Conservation (phyloP, 2,888 invertebrate species). For the Unio pictorum region DNA sequence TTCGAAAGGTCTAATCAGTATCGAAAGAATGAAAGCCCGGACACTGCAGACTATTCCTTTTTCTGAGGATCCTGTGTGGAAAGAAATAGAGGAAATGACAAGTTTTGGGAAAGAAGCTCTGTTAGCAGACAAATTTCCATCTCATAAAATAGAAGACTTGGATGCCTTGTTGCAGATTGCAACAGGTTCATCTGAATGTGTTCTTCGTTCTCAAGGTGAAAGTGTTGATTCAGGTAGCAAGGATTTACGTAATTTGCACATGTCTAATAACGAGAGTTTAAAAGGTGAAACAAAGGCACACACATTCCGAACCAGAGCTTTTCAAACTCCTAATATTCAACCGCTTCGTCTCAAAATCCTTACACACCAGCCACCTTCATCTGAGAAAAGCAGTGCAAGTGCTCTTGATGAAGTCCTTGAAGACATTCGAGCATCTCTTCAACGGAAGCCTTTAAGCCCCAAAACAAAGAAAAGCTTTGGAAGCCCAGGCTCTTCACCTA, state of each 20-base stretch:
- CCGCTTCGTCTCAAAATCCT: constrained; percentile 49
- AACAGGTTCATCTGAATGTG: constrained; percentile 6
- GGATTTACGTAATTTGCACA: too few relatives aligned
- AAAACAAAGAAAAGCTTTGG: constrained; percentile 38
- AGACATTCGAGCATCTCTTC: constrained; percentile 56
- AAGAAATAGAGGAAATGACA: constrained; percentile 62
- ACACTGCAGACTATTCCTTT: constrained; percentile 64
- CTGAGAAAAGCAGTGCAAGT: constrained; percentile 45
- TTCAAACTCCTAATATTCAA: constrained; percentile 56
- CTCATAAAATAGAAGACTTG: constrained; percentile 32
- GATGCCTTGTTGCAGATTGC: constrained; percentile 31
- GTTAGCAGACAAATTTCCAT: constrained; percentile 11
- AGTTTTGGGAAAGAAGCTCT: constrained; percentile 44
- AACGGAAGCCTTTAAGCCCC: constrained; percentile 49
- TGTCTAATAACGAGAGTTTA: too few relatives aligned
- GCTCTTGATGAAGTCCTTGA: constrained; percentile 63
- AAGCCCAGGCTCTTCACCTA: constrained; percentile 32
- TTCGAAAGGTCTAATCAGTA: constrained; percentile 58
- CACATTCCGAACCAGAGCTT: constrained; percentile 24
- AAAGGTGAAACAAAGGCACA: too few relatives aligned
- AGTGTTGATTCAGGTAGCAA: too few relatives aligned
- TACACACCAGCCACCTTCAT: constrained; percentile 4
- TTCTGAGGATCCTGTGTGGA: constrained; percentile 65
- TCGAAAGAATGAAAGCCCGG: constrained; percentile 60
- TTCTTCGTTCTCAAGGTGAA: too few relatives aligned